A percentile compares a stretch with the other conserved stretches of the same genome.
Evolutionary conservation across 2,888 invertebrate species (phyloP).

Genomic region (Caenorhabditis imperialis): DNA sequence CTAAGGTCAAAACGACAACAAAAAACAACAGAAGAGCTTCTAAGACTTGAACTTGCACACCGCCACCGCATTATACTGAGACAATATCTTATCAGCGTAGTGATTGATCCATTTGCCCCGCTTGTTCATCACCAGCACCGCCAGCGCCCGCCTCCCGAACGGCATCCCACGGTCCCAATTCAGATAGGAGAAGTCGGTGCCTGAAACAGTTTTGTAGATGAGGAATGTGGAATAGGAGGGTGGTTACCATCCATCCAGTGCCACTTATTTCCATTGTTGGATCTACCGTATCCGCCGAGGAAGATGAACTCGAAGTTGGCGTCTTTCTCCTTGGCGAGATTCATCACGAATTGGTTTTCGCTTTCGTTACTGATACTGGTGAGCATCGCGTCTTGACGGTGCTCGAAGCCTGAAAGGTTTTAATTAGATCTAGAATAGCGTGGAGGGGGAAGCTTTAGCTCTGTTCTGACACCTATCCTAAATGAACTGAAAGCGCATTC

Average conservation of each 20-base stretch:
- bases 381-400: conserved; percentile 67
- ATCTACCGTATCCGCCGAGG: conserved; percentile 68
- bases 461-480: no score
- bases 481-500: no score
- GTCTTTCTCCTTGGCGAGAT: conserved; percentile 59
- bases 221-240: background rate
- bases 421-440: no score
- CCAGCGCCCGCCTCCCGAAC: conserved; percentile 57
- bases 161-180: conserved; percentile 69
- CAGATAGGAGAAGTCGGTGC: conserved; percentile 51
- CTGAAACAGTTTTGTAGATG: conserved; percentile 20
- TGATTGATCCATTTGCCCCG: conserved; percentile 69
- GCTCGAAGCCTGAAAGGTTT: conserved; percentile 55
- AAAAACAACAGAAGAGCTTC: conserved; percentile 10
- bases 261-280: conserved; percentile 66
- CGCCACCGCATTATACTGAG: conserved; percentile 63
- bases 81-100: conserved; percentile 65
- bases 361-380: conserved; percentile 59
- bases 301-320: conserved; percentile 62
- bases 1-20: conserved; percentile 1
- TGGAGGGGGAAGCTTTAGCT: no score
- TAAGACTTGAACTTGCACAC: conserved; percentile 68
- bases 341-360: conserved; percentile 66
- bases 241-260: conserved; percentile 70
- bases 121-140: conserved; percentile 66